Conservation (phyloP, 2,113 vertebrate species). For the Sylvilagus bachmani region DNA sequence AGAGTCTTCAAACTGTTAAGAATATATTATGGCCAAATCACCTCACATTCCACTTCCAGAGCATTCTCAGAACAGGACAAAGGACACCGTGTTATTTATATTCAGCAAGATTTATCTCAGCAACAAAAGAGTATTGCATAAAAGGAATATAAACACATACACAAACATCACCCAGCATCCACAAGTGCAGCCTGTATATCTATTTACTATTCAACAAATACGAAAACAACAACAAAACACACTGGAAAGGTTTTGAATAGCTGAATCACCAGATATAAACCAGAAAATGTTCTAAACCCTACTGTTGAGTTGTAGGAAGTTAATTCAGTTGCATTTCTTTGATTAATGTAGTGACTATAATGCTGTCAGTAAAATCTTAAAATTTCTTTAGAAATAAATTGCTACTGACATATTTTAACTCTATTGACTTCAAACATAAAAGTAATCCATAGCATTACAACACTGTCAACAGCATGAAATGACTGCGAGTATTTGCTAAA, state of each 20-base stretch:
- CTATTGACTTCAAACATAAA: neutral
- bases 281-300: neutral
- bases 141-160: neutral
- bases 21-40: neutral
- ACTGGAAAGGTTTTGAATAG: neutral
- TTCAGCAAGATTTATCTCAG: conserved; percentile 13
- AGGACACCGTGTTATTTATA: neutral
- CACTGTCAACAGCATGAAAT: neutral
- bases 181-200: neutral
- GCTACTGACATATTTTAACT: neutral
- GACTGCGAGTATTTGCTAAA: neutral
- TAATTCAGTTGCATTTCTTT: conserved; percentile 27
- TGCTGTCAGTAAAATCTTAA: neutral
- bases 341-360: neutral
- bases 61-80: neutral
- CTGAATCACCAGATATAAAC: neutral
- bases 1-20: neutral
- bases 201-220: neutral
- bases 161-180: neutral
- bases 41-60: neutral
- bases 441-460: neutral
- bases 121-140: neutral
- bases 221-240: conserved; percentile 4
- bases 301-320: neutral
- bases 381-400: conserved; percentile 31